Evolutionary conservation across 2,888 invertebrate species (phyloP).

Genomic region (Archips crataeganus): DNA sequence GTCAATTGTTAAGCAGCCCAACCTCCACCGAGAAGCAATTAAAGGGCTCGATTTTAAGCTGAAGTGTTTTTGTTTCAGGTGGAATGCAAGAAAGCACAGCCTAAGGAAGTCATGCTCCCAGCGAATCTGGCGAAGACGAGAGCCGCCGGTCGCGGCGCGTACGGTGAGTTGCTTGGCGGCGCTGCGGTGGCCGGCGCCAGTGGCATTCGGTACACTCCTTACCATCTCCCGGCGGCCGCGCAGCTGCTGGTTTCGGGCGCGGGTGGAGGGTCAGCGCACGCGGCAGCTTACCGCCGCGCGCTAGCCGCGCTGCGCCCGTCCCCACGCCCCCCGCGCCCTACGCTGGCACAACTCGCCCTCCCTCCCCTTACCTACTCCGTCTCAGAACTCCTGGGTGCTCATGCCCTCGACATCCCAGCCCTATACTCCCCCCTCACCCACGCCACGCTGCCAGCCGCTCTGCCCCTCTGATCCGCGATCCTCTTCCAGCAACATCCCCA

Average conservation of each 20-base stretch:
- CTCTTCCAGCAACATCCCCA: constrained; percentile 82
- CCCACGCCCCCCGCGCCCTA: constrained; percentile 71
- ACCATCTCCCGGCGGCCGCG: constrained; percentile 85
- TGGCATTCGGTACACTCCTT: constrained; percentile 88
- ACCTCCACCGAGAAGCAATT: constrained; percentile 44
- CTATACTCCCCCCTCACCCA: constrained; percentile 89
- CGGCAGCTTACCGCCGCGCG: constrained; percentile 76
- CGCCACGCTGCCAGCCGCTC: constrained; percentile 85
- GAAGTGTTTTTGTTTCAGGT: constrained; percentile 88
- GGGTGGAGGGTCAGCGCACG: constrained; percentile 69
- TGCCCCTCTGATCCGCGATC: constrained; percentile 84
- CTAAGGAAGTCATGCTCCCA: constrained; percentile 99
- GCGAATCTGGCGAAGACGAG: constrained; percentile 98
- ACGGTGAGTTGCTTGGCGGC: constrained; percentile 98
- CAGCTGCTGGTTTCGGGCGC: constrained; percentile 77
- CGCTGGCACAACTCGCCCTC: constrained; percentile 72
- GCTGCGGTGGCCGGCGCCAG: constrained; percentile 86
- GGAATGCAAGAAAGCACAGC: constrained; percentile 99
- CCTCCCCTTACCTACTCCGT: constrained; percentile 81
- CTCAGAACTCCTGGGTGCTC: constrained; percentile 87
- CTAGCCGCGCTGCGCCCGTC: constrained; percentile 76
- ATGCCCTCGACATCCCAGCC: constrained; percentile 90
- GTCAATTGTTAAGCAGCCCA: constrained; percentile 49
- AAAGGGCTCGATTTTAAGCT: constrained; percentile 44
- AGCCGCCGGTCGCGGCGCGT: constrained; percentile 97